Percentiles rank a stretch among this genome's conserved stretches.
Conservation (phyloP, 2,797 vertebrate genomes). For the Dallia pectoralis region DNA sequence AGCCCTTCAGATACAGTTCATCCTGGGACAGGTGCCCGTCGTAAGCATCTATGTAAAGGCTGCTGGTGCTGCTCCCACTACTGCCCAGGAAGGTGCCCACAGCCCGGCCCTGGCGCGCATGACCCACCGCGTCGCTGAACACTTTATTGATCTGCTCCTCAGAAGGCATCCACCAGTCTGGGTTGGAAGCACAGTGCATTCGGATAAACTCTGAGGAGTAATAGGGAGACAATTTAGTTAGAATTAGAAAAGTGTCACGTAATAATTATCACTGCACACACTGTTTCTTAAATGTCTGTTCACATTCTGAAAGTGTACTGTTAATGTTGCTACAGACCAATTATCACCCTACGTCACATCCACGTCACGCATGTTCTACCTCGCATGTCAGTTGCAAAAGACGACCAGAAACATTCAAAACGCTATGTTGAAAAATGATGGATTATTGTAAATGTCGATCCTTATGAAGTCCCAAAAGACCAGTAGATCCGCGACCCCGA, state of each 20-base stretch:
- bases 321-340: neutral
- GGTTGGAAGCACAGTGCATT: conserved; percentile 98
- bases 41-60: conserved; percentile 86
- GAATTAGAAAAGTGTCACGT: neutral
- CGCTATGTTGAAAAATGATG: too few species aligned
- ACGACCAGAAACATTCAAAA: too few species aligned
- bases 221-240: neutral
- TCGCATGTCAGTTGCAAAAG: too few species aligned
- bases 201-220: conserved; percentile 93
- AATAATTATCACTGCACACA: neutral
- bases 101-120: conserved; percentile 93
- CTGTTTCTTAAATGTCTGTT: neutral
- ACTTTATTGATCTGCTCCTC: conserved; percentile 99
- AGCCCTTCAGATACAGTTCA: conserved; percentile 86
- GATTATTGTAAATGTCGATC: too few species aligned
- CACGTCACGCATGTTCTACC: too few species aligned
- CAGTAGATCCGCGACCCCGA: too few species aligned
- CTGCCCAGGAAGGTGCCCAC: conserved; percentile 68
- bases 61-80: conserved; percentile 78
- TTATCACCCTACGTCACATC: too few species aligned
- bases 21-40: conserved; percentile 91
- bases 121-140: conserved; percentile 96
- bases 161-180: conserved; percentile 99
- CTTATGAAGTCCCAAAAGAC: too few species aligned
- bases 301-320: neutral